phyloP scores from a whole-genome alignment of 2,888 invertebrate genomes.

The Suillia variegata region DNA sequence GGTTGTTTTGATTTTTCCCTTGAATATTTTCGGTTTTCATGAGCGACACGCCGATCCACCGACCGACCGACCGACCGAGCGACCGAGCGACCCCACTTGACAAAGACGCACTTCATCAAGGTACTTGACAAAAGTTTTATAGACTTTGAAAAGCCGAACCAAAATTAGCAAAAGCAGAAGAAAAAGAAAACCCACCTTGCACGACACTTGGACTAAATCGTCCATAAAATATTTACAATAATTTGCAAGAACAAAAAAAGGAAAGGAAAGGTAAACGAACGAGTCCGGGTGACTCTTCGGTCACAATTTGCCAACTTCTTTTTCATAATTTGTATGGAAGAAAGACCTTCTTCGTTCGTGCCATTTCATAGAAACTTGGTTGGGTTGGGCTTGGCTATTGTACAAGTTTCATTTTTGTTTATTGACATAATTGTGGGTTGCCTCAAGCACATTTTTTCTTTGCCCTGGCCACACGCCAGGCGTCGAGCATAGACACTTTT shows the following conservation, averaged over 20 bases:
- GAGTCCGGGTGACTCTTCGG: neutral
- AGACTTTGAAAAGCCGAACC: too few species aligned
- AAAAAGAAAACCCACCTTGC: too few species aligned
- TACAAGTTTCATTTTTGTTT: conserved; percentile 25
- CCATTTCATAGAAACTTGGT: too few species aligned
- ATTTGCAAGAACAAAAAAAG: neutral
- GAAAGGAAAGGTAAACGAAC: conserved; percentile 6
- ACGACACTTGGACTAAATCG: conserved; percentile 21
- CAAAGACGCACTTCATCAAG: conserved; percentile 20
- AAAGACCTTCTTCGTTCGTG: too few species aligned
- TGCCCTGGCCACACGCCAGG: conserved; percentile 44
- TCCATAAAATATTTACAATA: conserved; percentile 38
- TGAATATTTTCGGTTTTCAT: conserved; percentile 23
- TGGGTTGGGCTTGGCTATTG: too few species aligned
- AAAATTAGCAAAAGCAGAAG: too few species aligned
- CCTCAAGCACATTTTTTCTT: too few species aligned
- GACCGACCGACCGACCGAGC: too few species aligned
- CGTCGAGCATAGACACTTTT: conserved; percentile 44
- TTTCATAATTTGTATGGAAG: too few species aligned
- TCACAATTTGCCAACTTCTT: too few species aligned
- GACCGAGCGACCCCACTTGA: conserved; percentile 45
- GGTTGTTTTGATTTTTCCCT: conserved; percentile 36
- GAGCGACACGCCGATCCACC: too few species aligned
- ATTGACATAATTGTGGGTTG: conserved; percentile 49
- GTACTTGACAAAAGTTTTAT: too few species aligned